Conservation (phyloP, 2,113 vertebrate genomes). For the Monopterus albus region DNA sequence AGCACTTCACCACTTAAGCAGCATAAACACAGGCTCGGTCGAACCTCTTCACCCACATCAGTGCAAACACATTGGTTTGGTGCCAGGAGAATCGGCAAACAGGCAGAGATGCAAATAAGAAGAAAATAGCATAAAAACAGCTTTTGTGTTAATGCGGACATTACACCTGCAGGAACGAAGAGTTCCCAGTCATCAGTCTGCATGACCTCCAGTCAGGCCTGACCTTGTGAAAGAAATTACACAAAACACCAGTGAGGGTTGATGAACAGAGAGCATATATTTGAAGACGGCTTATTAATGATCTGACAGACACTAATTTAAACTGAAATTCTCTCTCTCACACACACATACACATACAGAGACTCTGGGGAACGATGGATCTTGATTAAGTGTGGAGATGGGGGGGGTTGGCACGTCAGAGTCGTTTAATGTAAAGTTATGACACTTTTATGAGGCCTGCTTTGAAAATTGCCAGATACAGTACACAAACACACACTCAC, state of each 20-base stretch:
- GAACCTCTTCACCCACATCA: too few relatives aligned
- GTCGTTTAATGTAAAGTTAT: slow-evolving; percentile 71
- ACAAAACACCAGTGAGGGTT: slow-evolving; percentile 33
- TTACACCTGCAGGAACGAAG: too few relatives aligned
- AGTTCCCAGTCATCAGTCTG: slow-evolving; percentile 37
- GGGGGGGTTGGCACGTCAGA: slow-evolving; percentile 51
- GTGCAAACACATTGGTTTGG: too few relatives aligned
- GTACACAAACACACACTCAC: slow-evolving; percentile 17
- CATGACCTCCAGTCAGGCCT: slow-evolving; percentile 38
- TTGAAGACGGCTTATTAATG: slow-evolving; percentile 58
- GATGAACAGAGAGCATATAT: slow-evolving; percentile 60
- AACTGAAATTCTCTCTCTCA: slow-evolving; percentile 42
- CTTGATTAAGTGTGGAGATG: slow-evolving; percentile 72
- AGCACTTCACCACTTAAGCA: too few relatives aligned
- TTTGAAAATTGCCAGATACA: slow-evolving; percentile 49
- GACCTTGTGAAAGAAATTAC: slow-evolving; percentile 58
- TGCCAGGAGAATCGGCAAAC: too few relatives aligned
- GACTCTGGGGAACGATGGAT: slow-evolving; percentile 64
- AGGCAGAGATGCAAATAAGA: too few relatives aligned
- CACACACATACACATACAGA: slow-evolving; percentile 5
- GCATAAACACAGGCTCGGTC: too few relatives aligned
- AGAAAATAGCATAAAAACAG: too few relatives aligned
- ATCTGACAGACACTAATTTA: slow-evolving; percentile 67
- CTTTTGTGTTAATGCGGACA: too few relatives aligned
- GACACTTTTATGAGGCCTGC: slow-evolving; percentile 72